Percentiles rank a stretch among this genome's conserved stretches.
Conservation (phyloP, 2,888 invertebrate species). For the Rosalia funebris region DNA sequence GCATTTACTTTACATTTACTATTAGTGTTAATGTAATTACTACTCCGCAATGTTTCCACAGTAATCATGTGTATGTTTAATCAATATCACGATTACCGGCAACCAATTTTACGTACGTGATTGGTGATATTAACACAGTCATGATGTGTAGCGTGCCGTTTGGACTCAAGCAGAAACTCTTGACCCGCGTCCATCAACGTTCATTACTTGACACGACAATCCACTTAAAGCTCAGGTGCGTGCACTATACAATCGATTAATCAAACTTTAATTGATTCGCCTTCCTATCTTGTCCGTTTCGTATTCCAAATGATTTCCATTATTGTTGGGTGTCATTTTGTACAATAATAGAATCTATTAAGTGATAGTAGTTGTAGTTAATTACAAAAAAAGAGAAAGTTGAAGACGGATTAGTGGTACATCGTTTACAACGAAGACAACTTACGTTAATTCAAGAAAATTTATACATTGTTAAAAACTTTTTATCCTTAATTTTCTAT, state of each 20-base stretch:
- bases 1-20: too few species aligned
- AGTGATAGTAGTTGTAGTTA: neutral
- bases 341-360: neutral
- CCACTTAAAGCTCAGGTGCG: constrained; percentile 57
- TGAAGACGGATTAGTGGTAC: too few species aligned
- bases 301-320: neutral
- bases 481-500: too few species aligned
- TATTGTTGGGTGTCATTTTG: neutral
- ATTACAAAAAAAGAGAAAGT: too few species aligned
- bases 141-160: constrained; percentile 18
- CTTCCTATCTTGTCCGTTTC: constrained; percentile 16
- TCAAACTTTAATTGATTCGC: constrained; percentile 55
- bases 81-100: neutral
- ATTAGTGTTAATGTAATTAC: too few species aligned
- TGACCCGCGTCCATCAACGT: constrained; percentile 56
- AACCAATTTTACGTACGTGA: constrained; percentile 2
- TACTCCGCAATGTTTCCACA: too few species aligned
- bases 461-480: too few species aligned
- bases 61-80: too few species aligned
- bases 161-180: constrained; percentile 40
- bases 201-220: constrained; percentile 58
- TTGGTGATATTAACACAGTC: neutral
- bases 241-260: constrained; percentile 54
- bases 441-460: too few species aligned
- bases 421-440: too few species aligned